Percentiles rank a stretch among this genome's conserved stretches.
Evolutionary conservation across 2,113 vertebrate species (phyloP).

Genomic region (Vulpes lagopus): DNA sequence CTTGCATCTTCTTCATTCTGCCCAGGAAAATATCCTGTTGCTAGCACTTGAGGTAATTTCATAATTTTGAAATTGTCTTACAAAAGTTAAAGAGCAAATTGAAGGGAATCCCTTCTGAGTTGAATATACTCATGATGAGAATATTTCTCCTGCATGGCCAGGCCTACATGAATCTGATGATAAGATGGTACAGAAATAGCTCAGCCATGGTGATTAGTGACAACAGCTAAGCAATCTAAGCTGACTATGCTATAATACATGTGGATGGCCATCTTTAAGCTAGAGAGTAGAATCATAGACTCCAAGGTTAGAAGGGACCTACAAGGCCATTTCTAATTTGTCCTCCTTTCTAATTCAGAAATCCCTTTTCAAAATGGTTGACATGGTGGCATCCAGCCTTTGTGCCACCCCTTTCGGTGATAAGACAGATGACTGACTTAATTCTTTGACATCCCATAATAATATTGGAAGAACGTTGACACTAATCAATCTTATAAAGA

Average conservation of each 20-base stretch:
- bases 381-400: background rate
- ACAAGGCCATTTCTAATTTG: constrained; percentile 8
- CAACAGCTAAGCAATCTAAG: background rate
- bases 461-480: background rate
- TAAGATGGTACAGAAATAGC: background rate
- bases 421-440: background rate
- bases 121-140: background rate
- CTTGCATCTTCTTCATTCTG: constrained; percentile 63
- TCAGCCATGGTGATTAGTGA: background rate
- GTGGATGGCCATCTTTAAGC: background rate
- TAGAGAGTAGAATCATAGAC: background rate
- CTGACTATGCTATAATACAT: background rate
- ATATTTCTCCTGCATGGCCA: background rate
- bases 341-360: background rate
- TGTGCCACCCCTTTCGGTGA: background rate
- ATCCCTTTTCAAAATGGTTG: background rate
- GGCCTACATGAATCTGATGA: background rate
- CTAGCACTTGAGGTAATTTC: constrained; percentile 73
- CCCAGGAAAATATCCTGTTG: constrained; percentile 65
- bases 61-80: constrained; percentile 56
- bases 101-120: background rate
- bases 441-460: background rate
- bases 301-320: background rate
- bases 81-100: constrained; percentile 12
- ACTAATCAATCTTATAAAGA: background rate